Conservation (phyloP, 2,113 vertebrate genomes). For the Dunckerocampus dactyliophorus region DNA sequence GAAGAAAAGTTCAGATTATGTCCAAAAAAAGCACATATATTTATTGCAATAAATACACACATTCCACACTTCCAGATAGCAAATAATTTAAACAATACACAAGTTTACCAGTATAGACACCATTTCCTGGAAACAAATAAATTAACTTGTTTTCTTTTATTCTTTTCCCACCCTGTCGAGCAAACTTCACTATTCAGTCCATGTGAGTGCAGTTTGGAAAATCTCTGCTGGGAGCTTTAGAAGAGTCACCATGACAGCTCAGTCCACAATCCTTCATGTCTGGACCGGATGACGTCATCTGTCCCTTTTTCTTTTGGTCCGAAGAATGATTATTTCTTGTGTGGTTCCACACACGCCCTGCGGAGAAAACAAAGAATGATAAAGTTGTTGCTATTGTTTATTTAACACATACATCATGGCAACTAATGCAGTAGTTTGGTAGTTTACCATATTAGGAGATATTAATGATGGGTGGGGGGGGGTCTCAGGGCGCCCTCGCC, state of each 20-base stretch:
- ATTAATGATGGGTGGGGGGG: neutral
- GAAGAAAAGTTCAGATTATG: conserved; percentile 19
- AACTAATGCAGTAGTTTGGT: too few relatives aligned
- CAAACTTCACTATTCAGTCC: conserved; percentile 67
- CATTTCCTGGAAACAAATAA: conserved; percentile 67
- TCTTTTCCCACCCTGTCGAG: conserved; percentile 45
- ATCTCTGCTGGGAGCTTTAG: conserved; percentile 12
- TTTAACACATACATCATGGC: neutral
- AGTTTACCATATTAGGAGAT: conserved; percentile 68
- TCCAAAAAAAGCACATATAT: conserved; percentile 67
- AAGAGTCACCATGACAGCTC: conserved; percentile 22
- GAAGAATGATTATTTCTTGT: conserved; percentile 41
- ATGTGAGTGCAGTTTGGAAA: conserved; percentile 41
- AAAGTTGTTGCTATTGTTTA: too few relatives aligned
- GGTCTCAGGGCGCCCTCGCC: conserved; percentile 75
- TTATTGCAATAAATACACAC: conserved; percentile 93
- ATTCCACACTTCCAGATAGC: conserved; percentile 79
- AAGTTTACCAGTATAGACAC: conserved; percentile 47
- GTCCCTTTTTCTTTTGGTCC: conserved; percentile 64
- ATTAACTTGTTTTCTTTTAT: conserved; percentile 57
- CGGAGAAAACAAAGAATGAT: neutral
- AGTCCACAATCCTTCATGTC: conserved; percentile 65
- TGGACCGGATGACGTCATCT: conserved; percentile 59
- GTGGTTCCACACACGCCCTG: conserved; percentile 52
- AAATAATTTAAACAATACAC: conserved; percentile 84